These are phyloP conservation scores for Gastrophysa polygoni DNA, from an alignment of 2,888 invertebrate species.

Conservation along the genomic window DNA sequence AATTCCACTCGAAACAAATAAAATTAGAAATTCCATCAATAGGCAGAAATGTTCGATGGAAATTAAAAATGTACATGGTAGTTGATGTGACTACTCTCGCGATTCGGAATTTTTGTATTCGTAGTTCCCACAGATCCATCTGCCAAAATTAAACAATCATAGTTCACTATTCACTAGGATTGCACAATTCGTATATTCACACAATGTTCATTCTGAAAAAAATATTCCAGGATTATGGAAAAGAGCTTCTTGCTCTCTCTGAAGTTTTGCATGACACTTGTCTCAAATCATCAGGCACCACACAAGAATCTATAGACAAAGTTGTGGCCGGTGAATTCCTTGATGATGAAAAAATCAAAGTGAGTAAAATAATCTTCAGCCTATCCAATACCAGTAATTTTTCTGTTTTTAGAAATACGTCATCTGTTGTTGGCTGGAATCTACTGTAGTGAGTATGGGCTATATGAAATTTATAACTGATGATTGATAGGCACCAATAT, in stretches of 20 bases:
- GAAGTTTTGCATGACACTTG: conserved; percentile 26
- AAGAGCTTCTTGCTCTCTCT: neutral
- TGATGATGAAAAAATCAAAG: conserved; percentile 26
- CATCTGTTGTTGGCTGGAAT: conserved; percentile 32
- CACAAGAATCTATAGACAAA: conserved; percentile 20
- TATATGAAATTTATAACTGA: neutral
- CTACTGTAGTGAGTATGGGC: conserved; percentile 33
- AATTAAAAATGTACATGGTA: too few species aligned
- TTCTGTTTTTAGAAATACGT: conserved; percentile 32
- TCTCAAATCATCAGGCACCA: conserved; percentile 18
- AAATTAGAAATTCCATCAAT: too few species aligned
- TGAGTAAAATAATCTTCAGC: conserved; percentile 12
- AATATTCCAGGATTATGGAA: conserved; percentile 3
- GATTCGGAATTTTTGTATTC: too few species aligned
- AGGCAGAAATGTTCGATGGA: too few species aligned
- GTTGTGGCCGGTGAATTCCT: conserved; percentile 21
- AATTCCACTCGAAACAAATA: too few species aligned
- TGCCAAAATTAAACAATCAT: too few species aligned
- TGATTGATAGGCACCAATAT: too few species aligned
- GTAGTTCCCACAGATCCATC: too few species aligned
- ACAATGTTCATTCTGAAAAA: neutral
- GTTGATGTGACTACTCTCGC: too few species aligned
- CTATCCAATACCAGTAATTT: too few species aligned
- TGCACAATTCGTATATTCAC: too few species aligned
- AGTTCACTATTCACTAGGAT: too few species aligned